These are phyloP conservation scores for Phoxinus phoxinus DNA, from an alignment of 2,113 vertebrate species.

Conservation along the genomic window DNA sequence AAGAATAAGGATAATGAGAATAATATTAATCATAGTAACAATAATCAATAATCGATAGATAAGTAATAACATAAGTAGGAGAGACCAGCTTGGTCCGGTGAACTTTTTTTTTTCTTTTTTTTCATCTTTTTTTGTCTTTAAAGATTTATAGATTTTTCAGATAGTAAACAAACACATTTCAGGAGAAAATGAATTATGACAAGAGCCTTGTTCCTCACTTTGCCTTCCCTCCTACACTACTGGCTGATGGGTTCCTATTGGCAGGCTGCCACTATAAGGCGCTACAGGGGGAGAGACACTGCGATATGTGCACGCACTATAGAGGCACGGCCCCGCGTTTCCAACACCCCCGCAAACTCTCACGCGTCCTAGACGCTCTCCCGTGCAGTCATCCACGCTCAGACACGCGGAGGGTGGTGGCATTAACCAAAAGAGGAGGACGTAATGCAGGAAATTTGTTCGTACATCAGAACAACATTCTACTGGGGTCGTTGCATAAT, in stretches of 20 bases:
- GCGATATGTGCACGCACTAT: constrained; percentile 73
- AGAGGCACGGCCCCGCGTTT: constrained; percentile 76
- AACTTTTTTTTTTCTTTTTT: constrained; percentile 83
- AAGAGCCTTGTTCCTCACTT: constrained; percentile 86
- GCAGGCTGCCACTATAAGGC: constrained; percentile 86
- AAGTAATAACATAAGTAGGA: constrained; percentile 91
- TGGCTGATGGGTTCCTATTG: constrained; percentile 84
- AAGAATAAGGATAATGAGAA: constrained; percentile 82
- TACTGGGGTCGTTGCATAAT: constrained; percentile 82
- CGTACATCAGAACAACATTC: constrained; percentile 80
- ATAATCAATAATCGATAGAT: constrained; percentile 81
- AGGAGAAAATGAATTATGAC: constrained; percentile 88
- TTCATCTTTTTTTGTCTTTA: constrained; percentile 86
- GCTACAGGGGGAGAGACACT: constrained; percentile 83
- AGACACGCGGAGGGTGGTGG: constrained; percentile 57
- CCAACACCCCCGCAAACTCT: constrained; percentile 68
- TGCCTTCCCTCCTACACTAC: constrained; percentile 96
- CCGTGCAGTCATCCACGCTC: constrained; percentile 53
- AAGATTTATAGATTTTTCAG: constrained; percentile 90
- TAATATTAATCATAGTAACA: constrained; percentile 84
- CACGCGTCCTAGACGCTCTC: constrained; percentile 31
- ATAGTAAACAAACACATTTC: constrained; percentile 96
- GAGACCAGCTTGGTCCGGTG: constrained; percentile 95
- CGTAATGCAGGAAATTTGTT: constrained; percentile 73
- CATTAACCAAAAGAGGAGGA: constrained; percentile 51